Base-by-base conservation (phyloP, 2,113 vertebrate genomes). In the Aythya baeri region DNA sequence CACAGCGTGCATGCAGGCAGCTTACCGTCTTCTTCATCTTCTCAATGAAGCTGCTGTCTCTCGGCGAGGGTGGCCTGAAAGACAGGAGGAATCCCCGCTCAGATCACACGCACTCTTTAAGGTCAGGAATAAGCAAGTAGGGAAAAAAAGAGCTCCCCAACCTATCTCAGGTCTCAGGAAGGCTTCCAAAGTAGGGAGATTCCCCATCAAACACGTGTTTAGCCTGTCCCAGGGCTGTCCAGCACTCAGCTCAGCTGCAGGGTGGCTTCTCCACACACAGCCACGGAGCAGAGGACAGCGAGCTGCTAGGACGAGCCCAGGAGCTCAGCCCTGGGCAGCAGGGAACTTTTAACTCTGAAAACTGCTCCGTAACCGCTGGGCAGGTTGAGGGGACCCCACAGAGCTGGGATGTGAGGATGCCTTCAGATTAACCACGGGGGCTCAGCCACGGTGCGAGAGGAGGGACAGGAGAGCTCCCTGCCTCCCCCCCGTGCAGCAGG, bases 1-100 rank as follows among this genome's bases (percentile, higher is more conserved):
- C 32, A 46, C 29, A 17, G 55, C 4, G 0, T 0, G 4, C 2
- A 70, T 10, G 9, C 86, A 74, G 43, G 63, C 11, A 31, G 96
- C 99, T 98, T 97, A 99, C 99, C 32, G 99, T 99, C 98, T 99
- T 99, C 97, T 99, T 99, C 99, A 99, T 99, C 97, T 99, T 99
- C 92, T 99, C 99, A 46, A 99, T 98, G 79, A 99, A 99, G 98
- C 99, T 99, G 62, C 98, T 99, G 36, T 99, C 99, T 92, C 98
- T 98, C 63, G 91, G 86, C 1, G 98, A 92, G 27, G 97, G 83
- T 55, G 83, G 68, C 97, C 99, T 99, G 97, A 62, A 97, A 97
- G 88, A 98, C 83, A 96, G 25, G 4, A 93, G 17, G 26, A 88
- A 77, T 3, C 17, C 79, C 76, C 16, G 49, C 82, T 94, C 78